Conservation (phyloP, 2,888 invertebrate species). For the Lepidochrysops patricia region DNA sequence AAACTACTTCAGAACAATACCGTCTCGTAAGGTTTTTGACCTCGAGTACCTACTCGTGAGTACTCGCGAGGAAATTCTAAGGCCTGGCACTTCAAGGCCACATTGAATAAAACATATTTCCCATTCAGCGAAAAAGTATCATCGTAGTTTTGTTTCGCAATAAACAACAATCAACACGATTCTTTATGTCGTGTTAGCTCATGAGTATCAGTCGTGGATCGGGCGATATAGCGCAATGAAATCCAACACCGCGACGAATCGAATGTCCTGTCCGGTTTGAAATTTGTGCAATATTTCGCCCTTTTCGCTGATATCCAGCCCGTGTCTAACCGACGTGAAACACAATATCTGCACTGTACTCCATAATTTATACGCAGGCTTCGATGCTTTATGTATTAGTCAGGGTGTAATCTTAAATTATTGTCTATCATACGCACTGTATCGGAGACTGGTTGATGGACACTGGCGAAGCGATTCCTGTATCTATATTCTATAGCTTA, state of each 20-base stretch:
- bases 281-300: slow-evolving; percentile 73
- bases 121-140: neutral
- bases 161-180: slow-evolving; percentile 8
- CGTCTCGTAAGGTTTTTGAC: neutral
- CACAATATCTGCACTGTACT: slow-evolving; percentile 66
- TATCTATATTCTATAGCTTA: no score
- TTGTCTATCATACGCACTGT: slow-evolving; percentile 28
- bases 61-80: neutral
- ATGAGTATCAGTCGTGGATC: slow-evolving; percentile 42
- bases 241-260: slow-evolving; percentile 71
- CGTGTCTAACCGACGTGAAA: slow-evolving; percentile 72
- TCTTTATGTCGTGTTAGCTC: slow-evolving; percentile 33
- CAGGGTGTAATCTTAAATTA: slow-evolving; percentile 47
- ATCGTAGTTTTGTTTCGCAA: slow-evolving; percentile 4
- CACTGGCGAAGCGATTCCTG: neutral
- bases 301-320: slow-evolving; percentile 70
- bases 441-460: neutral
- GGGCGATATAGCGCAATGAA: slow-evolving; percentile 65
- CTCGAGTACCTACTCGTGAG: neutral
- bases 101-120: neutral
- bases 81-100: no score
- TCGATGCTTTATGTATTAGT: slow-evolving; percentile 46
- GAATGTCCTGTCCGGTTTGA: slow-evolving; percentile 71
- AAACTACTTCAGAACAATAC: neutral
- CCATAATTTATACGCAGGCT: slow-evolving; percentile 64